phyloP scores from a whole-genome alignment of 2,888 invertebrate genomes.

The Fragum fragum region DNA sequence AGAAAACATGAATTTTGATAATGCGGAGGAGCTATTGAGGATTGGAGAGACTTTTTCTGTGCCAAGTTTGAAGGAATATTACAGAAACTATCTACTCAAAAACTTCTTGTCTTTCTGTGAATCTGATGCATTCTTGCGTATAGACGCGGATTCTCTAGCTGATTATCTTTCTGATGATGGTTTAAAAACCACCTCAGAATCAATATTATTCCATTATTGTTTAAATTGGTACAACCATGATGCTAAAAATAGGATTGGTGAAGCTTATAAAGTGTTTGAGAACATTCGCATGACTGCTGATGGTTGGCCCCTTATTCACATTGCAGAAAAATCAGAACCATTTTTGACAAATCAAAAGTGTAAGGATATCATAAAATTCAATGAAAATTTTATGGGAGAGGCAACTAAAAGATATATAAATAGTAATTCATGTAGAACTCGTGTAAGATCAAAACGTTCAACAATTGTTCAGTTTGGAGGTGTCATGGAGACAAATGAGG shows the following conservation, averaged over 20 bases:
- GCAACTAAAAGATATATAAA: constrained; percentile 62
- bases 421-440: constrained; percentile 56
- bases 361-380: constrained; percentile 55
- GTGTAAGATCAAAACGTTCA: constrained; percentile 58
- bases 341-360: constrained; percentile 62
- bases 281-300: constrained; percentile 62
- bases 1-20: constrained; percentile 71
- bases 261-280: constrained; percentile 67
- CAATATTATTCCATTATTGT: constrained; percentile 65
- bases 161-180: constrained; percentile 70
- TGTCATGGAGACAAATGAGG: constrained; percentile 57
- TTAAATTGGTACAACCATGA: constrained; percentile 70
- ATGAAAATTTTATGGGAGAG: constrained; percentile 61
- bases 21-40: constrained; percentile 67
- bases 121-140: constrained; percentile 68
- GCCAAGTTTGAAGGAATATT: constrained; percentile 62
- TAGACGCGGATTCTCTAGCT: constrained; percentile 66
- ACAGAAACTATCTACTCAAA: constrained; percentile 67
- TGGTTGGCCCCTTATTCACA: constrained; percentile 63
- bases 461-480: constrained; percentile 71
- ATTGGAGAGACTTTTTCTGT: constrained; percentile 72
- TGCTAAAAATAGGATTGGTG: constrained; percentile 52
- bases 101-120: constrained; percentile 71
- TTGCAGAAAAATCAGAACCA: constrained; percentile 57
- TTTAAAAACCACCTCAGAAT: constrained; percentile 69